Conservation (phyloP, 1,140 invertebrate genomes). For the Elysia chlorotica region DNA sequence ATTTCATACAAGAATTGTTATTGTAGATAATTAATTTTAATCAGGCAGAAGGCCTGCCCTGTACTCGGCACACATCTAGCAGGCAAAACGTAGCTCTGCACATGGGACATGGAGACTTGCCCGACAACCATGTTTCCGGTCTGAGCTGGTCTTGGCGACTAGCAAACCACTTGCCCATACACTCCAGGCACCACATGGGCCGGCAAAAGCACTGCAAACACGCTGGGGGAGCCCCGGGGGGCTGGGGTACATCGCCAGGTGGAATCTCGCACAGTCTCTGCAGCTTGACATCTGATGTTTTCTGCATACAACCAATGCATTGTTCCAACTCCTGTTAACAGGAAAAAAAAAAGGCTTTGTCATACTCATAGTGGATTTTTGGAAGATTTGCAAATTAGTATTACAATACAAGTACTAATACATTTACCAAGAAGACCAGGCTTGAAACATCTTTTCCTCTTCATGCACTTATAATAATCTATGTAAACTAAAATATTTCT, state of each 20-base stretch:
- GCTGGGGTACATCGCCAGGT: neutral
- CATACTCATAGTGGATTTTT: too few species aligned
- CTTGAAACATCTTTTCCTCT: too few species aligned
- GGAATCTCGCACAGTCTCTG: slow-evolving; percentile 71
- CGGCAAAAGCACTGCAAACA: slow-evolving; percentile 74
- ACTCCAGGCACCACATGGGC: slow-evolving; percentile 86
- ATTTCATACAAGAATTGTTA: too few species aligned
- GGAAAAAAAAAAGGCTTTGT: too few species aligned
- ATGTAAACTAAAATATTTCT: too few species aligned
- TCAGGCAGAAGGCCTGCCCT: too few species aligned
- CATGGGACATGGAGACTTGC: slow-evolving; percentile 87
- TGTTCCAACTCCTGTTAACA: slow-evolving; percentile 73
- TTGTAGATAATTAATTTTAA: too few species aligned
- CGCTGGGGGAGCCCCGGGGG: slow-evolving; percentile 62
- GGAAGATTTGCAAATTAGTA: too few species aligned
- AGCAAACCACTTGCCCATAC: slow-evolving; percentile 80
- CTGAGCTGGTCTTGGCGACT: slow-evolving; percentile 77
- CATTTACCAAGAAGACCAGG: too few species aligned
- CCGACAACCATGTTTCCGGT: slow-evolving; percentile 79
- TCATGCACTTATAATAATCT: too few species aligned
- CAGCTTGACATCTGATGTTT: slow-evolving; percentile 79
- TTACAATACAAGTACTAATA: too few species aligned
- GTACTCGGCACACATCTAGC: slow-evolving; percentile 73
- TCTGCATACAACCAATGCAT: slow-evolving; percentile 89
- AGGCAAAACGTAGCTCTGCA: slow-evolving; percentile 86